These are phyloP conservation scores for Pseudorhiza aurosa DNA, from an alignment of 30 jellyfish, hydroid and myxozoan genomes.

Conservation along the genomic window DNA sequence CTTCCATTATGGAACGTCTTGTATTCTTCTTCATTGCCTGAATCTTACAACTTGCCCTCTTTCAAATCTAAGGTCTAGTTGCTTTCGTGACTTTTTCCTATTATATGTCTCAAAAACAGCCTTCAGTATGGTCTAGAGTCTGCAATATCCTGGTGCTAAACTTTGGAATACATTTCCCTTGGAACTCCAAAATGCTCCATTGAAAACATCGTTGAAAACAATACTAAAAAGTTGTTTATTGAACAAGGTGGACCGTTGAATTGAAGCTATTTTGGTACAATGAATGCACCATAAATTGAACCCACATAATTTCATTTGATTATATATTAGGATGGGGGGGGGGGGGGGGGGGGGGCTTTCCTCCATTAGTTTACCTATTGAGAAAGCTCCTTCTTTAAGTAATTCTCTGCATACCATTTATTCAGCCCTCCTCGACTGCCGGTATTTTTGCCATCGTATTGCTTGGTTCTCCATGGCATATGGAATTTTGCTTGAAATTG, in stretches of 20 bases:
- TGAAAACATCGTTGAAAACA: constrained; percentile 22
- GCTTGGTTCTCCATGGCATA: too few relatives aligned
- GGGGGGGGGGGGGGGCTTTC: too few relatives aligned
- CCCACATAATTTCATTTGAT: not conserved
- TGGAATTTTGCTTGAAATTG: too few relatives aligned
- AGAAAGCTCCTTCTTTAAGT: too few relatives aligned
- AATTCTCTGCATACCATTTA: too few relatives aligned
- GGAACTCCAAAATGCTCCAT: constrained; percentile 45
- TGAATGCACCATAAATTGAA: not conserved
- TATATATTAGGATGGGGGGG: not conserved
- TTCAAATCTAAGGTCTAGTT: too few relatives aligned
- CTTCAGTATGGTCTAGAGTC: constrained; percentile 21
- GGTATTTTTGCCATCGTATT: too few relatives aligned
- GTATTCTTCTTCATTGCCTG: too few relatives aligned
- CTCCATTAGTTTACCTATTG: too few relatives aligned
- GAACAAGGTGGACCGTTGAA: constrained; percentile 32
- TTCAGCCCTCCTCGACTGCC: too few relatives aligned
- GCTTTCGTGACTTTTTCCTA: not conserved
- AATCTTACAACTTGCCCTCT: too few relatives aligned
- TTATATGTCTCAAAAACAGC: not conserved
- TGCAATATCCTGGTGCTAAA: constrained; percentile 30
- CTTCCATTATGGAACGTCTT: too few relatives aligned
- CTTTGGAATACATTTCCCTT: constrained; percentile 58
- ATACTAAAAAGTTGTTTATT: constrained; percentile 35
- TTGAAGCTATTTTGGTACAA: constrained; percentile 1